Conservation (phyloP, 2,888 invertebrate species). For the Epinotia bilunana region DNA sequence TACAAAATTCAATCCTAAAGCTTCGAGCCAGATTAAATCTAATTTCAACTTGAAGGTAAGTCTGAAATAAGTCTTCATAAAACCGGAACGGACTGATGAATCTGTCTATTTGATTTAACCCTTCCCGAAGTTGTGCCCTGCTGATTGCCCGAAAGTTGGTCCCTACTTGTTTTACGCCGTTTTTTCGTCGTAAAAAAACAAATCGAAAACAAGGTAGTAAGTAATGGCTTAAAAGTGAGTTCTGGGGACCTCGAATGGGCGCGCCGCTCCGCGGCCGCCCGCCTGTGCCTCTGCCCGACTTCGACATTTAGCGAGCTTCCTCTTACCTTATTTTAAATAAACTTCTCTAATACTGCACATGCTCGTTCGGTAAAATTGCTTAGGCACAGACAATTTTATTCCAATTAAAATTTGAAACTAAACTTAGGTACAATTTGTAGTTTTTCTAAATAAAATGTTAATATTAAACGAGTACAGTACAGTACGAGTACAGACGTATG, state of each 20-base stretch:
- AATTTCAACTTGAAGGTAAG: conserved; percentile 84
- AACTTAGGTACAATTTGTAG: background rate
- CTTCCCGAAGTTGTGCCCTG: conserved; percentile 76
- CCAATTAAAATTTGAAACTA: background rate
- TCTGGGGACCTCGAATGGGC: conserved; percentile 39
- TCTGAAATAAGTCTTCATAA: conserved; percentile 85
- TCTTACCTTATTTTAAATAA: conserved; percentile 26
- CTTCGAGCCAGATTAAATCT: conserved; percentile 84
- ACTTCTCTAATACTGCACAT: conserved; percentile 6
- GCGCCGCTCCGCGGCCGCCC: conserved; percentile 41
- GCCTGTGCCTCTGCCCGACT: conserved; percentile 16
- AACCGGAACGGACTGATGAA: conserved; percentile 72
- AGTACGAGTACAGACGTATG: background rate
- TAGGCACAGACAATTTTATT: conserved; percentile 1
- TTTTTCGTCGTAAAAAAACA: conserved; percentile 77
- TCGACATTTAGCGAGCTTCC: conserved; percentile 32
- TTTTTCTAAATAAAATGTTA: background rate
- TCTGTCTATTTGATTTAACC: conserved; percentile 81
- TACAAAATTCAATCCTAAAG: conserved; percentile 85
- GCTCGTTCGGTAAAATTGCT: background rate
- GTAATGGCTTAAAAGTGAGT: conserved; percentile 72
- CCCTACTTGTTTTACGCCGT: conserved; percentile 71
- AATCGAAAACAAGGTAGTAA: conserved; percentile 81
- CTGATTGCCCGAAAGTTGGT: conserved; percentile 83
- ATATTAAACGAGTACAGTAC: background rate